Conservation (phyloP, 2,797 vertebrate genomes). For the Halcyon leucocephala region DNA sequence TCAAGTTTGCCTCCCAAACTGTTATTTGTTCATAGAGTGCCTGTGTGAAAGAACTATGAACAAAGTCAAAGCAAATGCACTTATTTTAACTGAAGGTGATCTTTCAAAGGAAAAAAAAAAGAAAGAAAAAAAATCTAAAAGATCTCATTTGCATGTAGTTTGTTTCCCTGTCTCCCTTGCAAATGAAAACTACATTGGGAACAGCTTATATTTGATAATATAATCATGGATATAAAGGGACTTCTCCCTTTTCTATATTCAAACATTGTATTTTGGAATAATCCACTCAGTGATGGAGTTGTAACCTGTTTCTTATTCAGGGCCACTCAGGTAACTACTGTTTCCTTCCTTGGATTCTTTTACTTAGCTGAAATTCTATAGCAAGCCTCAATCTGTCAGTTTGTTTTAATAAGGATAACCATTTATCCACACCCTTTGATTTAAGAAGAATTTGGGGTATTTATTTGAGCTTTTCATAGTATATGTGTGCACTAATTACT, state of each 20-base stretch:
- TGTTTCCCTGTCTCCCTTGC: neutral
- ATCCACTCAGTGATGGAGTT: neutral
- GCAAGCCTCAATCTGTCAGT: neutral
- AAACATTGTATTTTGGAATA: neutral
- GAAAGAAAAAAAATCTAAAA: neutral
- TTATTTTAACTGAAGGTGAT: neutral
- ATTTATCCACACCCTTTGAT: neutral
- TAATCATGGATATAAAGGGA: neutral
- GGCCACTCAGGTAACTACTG: neutral
- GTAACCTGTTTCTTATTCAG: neutral
- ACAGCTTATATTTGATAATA: neutral
- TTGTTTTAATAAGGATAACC: neutral
- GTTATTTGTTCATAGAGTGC: neutral
- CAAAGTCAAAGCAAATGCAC: neutral
- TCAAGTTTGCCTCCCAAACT: neutral
- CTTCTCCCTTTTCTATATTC: neutral
- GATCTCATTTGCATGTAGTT: neutral
- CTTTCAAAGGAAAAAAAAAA: neutral
- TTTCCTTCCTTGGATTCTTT: neutral
- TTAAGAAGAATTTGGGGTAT: neutral
- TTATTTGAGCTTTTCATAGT: neutral
- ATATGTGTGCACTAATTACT: neutral
- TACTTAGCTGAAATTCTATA: neutral
- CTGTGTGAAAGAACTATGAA: neutral
- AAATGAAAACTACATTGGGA: neutral